Percentiles rank a stretch among this genome's conserved stretches.
phyloP scores from a whole-genome alignment of 2,113 vertebrate genomes.

The Melanerpes formicivorus region DNA sequence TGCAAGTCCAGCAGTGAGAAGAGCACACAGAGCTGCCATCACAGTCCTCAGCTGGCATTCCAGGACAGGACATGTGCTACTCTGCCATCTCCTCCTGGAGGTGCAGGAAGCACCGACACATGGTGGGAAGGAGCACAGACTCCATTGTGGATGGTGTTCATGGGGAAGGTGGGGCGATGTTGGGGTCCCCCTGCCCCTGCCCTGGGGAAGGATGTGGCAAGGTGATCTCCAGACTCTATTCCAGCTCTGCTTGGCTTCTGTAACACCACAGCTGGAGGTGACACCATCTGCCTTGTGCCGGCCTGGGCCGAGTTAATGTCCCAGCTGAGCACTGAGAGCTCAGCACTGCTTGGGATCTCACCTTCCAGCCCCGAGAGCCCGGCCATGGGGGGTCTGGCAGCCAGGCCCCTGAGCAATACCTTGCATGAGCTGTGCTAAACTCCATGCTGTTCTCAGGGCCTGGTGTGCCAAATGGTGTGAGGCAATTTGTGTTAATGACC shows the following conservation, averaged over 20 bases:
- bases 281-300: accelerated
- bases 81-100: background rate
- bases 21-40: accelerated
- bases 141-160: background rate
- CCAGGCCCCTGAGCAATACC: background rate
- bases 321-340: accelerated
- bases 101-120: accelerated
- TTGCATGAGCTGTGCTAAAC: background rate
- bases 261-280: background rate
- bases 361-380: background rate
- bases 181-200: background rate
- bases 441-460: background rate
- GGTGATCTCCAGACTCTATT: too few species aligned
- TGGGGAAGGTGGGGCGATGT: accelerated
- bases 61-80: accelerated
- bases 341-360: accelerated
- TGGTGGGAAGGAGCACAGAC: accelerated
- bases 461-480: accelerated
- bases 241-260: background rate
- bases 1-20: background rate
- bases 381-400: too few species aligned
- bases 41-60: accelerated
- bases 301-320: background rate
- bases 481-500: background rate
- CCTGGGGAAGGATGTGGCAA: background rate